Base-by-base conservation (phyloP, 2,888 invertebrate species). In the Dynastes maya region DNA sequence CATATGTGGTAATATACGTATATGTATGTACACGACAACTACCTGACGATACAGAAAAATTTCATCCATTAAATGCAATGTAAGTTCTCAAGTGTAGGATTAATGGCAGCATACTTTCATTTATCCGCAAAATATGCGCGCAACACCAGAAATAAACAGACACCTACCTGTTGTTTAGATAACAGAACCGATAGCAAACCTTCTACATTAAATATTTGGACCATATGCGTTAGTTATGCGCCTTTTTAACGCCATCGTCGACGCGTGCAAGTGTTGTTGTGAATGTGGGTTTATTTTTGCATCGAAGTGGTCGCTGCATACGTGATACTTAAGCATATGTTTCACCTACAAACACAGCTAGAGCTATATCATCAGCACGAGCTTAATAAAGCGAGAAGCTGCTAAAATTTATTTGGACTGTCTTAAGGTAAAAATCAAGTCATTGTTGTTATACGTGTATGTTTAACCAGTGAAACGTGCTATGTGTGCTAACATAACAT, bases 121-220 rank as follows among this genome's bases (percentile, higher is more conserved):
- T 58, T 70, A 68, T n/a, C n/a, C 61, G 77, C 63, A 71, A 78
- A 78, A 78, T 77, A 49, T 78, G 63, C n/a, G 37, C 16, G 37
- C 49, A 37, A 37, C 51, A 45, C 27, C 37, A 78, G 71, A 78
- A 78, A 78, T 71, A 78, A 49, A 51, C 37, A 53, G 32, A 78
- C 71, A 61, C 77, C 71, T 71, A 77, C 63, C 58, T 37, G 77
- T 68, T 68, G 61, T 77, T 58, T 45, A 78, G 77, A 78, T 78
- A 78, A 78, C 71, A 29, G 63, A 16, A 27, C 37, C 63, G 77
- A 78, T 71, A 78, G 63, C 32, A 61, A 51, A 65, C 53, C 53
- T 76, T 76, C 65, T 53, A 64, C 22, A 29, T n/a, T 37, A 11
- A 58, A 64, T 45, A 27, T 29, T 58, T 53, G 49, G 22, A 51